Conservation (phyloP, 1,140 invertebrate genomes). For the Maniola jurtina region DNA sequence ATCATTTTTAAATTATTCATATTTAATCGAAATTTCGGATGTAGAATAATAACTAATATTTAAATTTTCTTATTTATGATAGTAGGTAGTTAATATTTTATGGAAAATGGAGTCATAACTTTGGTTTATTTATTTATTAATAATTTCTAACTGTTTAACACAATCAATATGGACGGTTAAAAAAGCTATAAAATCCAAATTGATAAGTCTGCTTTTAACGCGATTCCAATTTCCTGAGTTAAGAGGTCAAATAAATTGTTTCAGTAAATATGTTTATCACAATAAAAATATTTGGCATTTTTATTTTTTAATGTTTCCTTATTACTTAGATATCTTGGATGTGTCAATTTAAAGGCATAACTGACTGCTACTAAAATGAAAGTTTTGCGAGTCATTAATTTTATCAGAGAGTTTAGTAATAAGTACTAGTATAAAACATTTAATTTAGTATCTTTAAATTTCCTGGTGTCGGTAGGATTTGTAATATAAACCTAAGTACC, state of each 20-base stretch:
- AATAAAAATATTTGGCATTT: constrained; percentile 17
- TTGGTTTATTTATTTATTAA: constrained; percentile 1
- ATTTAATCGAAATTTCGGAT: background rate
- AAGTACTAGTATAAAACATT: too few species aligned
- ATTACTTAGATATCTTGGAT: constrained; percentile 10
- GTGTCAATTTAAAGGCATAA: background rate
- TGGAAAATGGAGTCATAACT: too few species aligned
- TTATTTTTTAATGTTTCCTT: constrained; percentile 21
- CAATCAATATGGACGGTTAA: constrained; percentile 4
- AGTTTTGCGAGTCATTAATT: background rate
- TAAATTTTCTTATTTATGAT: background rate
- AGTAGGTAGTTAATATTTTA: background rate
- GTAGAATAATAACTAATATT: background rate
- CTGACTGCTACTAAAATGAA: background rate
- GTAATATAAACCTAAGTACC: too few species aligned
- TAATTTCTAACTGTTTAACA: constrained; percentile 14
- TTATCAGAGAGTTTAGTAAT: too few species aligned
- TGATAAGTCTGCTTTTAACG: constrained; percentile 15
- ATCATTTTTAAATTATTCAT: background rate
- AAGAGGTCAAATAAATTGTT: constrained; percentile 26
- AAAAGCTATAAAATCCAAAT: constrained; percentile 21
- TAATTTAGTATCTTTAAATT: too few species aligned
- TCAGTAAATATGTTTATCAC: constrained; percentile 23
- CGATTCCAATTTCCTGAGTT: constrained; percentile 23
- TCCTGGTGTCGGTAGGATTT: too few species aligned